Conservation (phyloP, 2,113 vertebrate genomes). For the Quiscalus mexicanus region DNA sequence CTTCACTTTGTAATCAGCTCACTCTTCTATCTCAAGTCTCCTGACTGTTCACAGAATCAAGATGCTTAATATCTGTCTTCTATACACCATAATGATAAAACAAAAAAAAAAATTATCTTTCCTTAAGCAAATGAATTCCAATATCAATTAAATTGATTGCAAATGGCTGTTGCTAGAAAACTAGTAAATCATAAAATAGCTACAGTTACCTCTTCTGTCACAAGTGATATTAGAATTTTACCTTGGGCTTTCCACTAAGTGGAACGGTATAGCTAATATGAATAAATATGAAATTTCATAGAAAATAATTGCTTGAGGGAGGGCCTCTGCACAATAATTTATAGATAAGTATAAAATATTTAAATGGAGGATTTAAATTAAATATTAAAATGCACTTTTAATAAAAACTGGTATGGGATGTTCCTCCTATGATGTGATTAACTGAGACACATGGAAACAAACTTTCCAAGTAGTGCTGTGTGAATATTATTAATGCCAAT, state of each 20-base stretch:
- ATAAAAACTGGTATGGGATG: background rate
- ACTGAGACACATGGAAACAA: background rate
- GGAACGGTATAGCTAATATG: background rate
- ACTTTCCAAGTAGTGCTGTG: background rate
- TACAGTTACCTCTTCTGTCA: background rate
- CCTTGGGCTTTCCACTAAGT: background rate
- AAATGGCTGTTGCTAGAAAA: background rate
- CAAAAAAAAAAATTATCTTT: background rate
- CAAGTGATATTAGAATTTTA: background rate
- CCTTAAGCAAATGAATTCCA: background rate
- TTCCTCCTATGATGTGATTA: background rate
- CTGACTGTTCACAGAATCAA: background rate
- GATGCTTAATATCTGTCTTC: background rate
- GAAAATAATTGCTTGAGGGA: slow-evolving; percentile 1
- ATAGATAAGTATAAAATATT: slow-evolving; percentile 1
- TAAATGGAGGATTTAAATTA: background rate
- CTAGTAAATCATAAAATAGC: background rate
- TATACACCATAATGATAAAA: background rate
- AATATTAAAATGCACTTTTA: background rate
- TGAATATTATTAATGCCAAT: background rate
- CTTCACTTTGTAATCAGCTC: background rate
- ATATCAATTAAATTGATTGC: background rate
- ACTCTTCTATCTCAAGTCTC: background rate
- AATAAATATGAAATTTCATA: background rate
- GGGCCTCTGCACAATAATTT: background rate